Evolutionary conservation across 2,113 vertebrate genomes (phyloP).

Genomic region (Euleptes europaea): DNA sequence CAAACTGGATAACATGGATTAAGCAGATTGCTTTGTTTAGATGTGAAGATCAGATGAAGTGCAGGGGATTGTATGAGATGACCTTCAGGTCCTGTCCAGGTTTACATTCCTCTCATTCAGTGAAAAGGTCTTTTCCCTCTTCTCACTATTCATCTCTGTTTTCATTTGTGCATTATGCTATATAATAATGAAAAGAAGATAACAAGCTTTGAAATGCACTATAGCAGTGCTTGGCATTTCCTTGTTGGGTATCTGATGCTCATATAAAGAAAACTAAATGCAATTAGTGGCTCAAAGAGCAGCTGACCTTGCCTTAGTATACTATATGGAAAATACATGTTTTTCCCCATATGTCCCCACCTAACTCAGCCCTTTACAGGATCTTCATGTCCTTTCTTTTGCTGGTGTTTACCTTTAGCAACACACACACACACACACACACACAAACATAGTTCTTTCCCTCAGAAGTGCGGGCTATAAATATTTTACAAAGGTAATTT

Average conservation of each 20-base stretch:
- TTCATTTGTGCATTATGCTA: slow-evolving; percentile 25
- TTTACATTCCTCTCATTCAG: background rate
- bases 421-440: background rate
- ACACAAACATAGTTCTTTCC: background rate
- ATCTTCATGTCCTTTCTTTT: background rate
- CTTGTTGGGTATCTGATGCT: slow-evolving; percentile 21
- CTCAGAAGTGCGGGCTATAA: background rate
- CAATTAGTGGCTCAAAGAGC: slow-evolving; percentile 61
- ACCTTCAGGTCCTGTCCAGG: slow-evolving; percentile 18
- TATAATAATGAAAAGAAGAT: slow-evolving; percentile 9
- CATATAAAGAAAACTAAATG: slow-evolving; percentile 38
- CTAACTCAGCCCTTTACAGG: slow-evolving; percentile 16
- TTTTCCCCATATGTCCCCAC: background rate
- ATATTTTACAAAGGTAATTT: slow-evolving; percentile 11
- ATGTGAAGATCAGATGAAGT: background rate
- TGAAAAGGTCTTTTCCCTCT: slow-evolving; percentile 15
- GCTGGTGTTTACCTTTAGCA: background rate
- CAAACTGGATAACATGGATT: background rate
- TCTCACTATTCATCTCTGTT: background rate
- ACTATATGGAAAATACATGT: slow-evolving; percentile 14
- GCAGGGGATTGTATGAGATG: background rate
- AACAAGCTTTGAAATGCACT: slow-evolving; percentile 41
- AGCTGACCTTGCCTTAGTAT: slow-evolving; percentile 18
- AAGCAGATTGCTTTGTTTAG: background rate
- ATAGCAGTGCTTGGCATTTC: background rate